Evolutionary conservation across 2,113 vertebrate species (phyloP).

Genomic region (Poeciliopsis turrubarensis): DNA sequence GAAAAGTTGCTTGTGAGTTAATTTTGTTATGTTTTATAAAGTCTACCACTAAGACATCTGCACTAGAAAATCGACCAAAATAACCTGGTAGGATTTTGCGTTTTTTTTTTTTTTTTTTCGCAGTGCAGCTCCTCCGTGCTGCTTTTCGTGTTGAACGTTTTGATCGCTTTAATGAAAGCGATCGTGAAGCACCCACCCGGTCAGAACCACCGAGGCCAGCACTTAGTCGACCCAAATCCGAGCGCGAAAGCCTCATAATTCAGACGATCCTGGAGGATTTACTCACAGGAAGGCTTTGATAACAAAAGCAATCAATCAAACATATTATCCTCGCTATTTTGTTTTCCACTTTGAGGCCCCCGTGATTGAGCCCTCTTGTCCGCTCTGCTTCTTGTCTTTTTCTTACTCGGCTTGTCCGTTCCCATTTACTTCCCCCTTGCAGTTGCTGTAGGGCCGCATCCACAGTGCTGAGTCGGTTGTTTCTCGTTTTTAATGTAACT

Average conservation of each 20-base stretch:
- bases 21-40: too few species aligned
- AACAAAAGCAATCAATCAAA: constrained; percentile 62
- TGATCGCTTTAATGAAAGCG: neutral
- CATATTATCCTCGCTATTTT: constrained; percentile 61
- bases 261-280: constrained; percentile 40
- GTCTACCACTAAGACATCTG: too few species aligned
- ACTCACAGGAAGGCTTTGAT: constrained; percentile 54
- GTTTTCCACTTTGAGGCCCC: constrained; percentile 44
- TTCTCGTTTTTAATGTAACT: constrained; percentile 56
- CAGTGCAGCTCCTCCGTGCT: neutral
- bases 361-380: constrained; percentile 22
- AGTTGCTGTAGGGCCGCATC: constrained; percentile 46
- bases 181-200: constrained; percentile 4
- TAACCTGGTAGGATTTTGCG: too few species aligned
- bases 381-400: neutral
- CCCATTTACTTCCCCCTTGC: constrained; percentile 57
- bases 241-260: constrained; percentile 46
- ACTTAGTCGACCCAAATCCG: constrained; percentile 41
- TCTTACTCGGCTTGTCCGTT: constrained; percentile 13
- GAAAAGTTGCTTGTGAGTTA: too few species aligned
- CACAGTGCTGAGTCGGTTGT: constrained; percentile 54
- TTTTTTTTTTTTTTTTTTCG: too few species aligned
- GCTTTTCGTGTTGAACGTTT: neutral
- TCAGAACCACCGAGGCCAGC: constrained; percentile 23
- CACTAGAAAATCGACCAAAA: too few species aligned